Evolutionary conservation across 2,888 invertebrate genomes (phyloP), one percentile per base, ranked within the genome.

Genomic region (Apamea monoglypha): DNA sequence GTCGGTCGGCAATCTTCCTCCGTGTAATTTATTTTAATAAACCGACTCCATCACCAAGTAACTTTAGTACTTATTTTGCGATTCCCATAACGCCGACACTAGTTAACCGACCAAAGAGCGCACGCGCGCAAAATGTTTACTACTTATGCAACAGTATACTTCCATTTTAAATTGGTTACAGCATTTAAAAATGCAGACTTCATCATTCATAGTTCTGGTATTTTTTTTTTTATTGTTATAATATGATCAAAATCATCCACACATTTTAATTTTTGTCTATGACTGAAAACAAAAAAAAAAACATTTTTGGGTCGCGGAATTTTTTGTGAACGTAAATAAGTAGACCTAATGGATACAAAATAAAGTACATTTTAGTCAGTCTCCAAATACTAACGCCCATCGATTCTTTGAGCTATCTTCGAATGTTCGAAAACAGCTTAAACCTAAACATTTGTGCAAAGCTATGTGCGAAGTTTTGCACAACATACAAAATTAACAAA

Each of bases 331-430:
- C 53, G 47, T 61, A 53, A 81, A 47, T 59, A 61, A 36, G 53
- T 32, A 71, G 40, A 67, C 36, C 0, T 16, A 36, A 47, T n/a
- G 18, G 25, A 72, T 82, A 56, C 29, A 67, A 72, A 63, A 73
- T 40, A 14, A 74, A 59, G 53, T 47, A 36, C 44, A 40, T 83
- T 77, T 83, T 67, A 66, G 90, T 91, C 91, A 92, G 90, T 90
- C 90, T 71, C n/a, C 71, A 71, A 71, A 71, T 61, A 40, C 59
- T 80, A 56, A 63, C 80, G 84, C 79, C 79, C 70, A 76, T 75
- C 82, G 81, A 87, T 91, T 91, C 88, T 90, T 90, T 91, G 90
- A 89, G 89, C 88, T 84, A 85, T 87, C 81, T 72, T 78, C 47
- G 53, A 75, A 79, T 66, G 25, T 76, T 66, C n/a, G 44, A 66